Base-by-base conservation (phyloP, 2,888 invertebrate species). In the Orchesella flavescens region DNA sequence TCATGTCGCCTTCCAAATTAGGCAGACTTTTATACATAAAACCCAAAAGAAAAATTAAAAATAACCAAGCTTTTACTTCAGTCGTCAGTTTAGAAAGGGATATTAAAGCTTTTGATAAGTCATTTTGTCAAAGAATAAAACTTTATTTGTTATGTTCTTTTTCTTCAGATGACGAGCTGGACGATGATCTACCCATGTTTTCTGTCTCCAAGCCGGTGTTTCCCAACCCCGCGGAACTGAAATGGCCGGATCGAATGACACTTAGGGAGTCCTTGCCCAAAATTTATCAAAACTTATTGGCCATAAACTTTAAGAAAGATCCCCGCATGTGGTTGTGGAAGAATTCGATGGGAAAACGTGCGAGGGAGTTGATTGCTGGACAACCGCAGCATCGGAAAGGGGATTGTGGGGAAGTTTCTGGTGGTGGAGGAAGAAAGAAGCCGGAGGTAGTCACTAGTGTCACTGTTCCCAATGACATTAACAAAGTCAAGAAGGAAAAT, bases 301-400 rank as follows among this genome's bases (percentile, higher is more conserved):
- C 85, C 34, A 79, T 72, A 15, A 72, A 53, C 1, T 87, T 59
- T 72, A 87, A 86, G 65, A 87, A 87, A 44, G 87, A 87, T 61
- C 87, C 86, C 3, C 34, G 34, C 2, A 7, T 34, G 3, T 34
- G 34, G 34, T 7, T 34, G 3, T 34, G 34, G 34, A 34, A 34
- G 34, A 34, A 34, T 7, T 4, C 2, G 34, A 34, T 34, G 34
- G 34, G 34, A 7, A 34, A 7, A 34, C 34, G 34, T 4, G 34
- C 34, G 2, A 2, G 34, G 7, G 3, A 34, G 34, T 7, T 34
- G 34, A 2, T 34, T 7, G 34, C 34, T n/a, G n/a, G n/a, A n/a
- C n/a, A n/a, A n/a, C n/a, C n/a, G n/a, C n/a, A n/a, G n/a, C n/a
- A n/a, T n/a, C n/a, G n/a, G n/a, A n/a, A n/a, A n/a, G n/a, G n/a